Conservation (phyloP, 64 coral and sea anemone genomes). For the Stylophora pistillata region DNA sequence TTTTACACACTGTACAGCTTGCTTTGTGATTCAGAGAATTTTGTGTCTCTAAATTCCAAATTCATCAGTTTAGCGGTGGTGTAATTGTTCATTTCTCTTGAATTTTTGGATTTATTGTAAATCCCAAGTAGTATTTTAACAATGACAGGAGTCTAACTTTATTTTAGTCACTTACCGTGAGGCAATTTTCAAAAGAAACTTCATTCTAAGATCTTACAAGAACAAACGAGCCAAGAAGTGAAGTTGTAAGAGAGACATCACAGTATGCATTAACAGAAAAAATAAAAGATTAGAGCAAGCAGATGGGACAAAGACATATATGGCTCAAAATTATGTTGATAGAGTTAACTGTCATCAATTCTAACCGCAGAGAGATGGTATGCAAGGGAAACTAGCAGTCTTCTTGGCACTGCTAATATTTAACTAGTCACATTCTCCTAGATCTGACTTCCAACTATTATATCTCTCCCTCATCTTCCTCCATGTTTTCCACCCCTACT, state of each 20-base stretch:
- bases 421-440: not conserved
- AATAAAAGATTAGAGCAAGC: not conserved
- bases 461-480: slow-evolving; percentile 27
- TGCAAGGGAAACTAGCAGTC: not conserved
- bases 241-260: not conserved
- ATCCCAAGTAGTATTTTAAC: no score
- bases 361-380: not conserved
- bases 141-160: no score
- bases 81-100: no score
- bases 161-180: no score
- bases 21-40: no score
- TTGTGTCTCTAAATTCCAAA: no score
- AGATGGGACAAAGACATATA: not conserved
- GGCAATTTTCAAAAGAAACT: no score
- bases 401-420: not conserved
- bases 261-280: not conserved
- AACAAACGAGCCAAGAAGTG: no score
- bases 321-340: not conserved
- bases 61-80: no score
- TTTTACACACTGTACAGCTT: no score
- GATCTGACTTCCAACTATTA: not conserved
- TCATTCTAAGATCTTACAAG: no score
- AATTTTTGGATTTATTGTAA: no score
- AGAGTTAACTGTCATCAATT: not conserved
- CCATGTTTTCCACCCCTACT: slow-evolving; percentile 42